These are phyloP conservation scores for Trissolcus japonicus DNA, from an alignment of 2,888 invertebrate genomes.

Conservation along the genomic window DNA sequence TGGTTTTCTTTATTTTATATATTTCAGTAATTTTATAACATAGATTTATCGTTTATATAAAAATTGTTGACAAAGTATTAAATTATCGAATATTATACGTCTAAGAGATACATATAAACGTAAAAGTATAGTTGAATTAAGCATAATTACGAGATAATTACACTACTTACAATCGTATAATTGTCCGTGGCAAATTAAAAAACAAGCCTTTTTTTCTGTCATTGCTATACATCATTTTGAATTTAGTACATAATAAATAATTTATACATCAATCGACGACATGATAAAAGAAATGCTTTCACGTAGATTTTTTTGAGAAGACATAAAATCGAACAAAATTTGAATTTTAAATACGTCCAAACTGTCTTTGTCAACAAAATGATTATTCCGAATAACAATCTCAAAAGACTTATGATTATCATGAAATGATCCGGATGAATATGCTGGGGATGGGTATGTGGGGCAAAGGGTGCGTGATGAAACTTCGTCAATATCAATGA, in stretches of 20 bases:
- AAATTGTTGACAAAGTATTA: slow-evolving; percentile 53
- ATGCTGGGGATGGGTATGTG: slow-evolving; percentile 7
- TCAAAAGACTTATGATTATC: slow-evolving; percentile 67
- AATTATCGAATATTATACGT: slow-evolving; percentile 51
- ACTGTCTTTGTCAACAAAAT: slow-evolving; percentile 61
- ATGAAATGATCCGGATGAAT: slow-evolving; percentile 60
- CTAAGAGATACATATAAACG: slow-evolving; percentile 47
- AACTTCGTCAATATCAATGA: slow-evolving; percentile 28
- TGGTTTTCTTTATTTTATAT: slow-evolving; percentile 47
- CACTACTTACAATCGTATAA: slow-evolving; percentile 33
- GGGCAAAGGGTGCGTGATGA: slow-evolving; percentile 14
- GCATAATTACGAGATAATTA: slow-evolving; percentile 46
- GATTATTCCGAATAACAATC: slow-evolving; percentile 60
- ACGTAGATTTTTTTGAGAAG: neutral
- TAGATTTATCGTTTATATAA: slow-evolving; percentile 50
- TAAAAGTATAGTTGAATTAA: slow-evolving; percentile 45
- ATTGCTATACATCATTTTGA: too few relatives aligned
- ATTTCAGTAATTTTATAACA: slow-evolving; percentile 45
- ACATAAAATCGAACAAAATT: neutral
- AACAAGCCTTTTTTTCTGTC: neutral
- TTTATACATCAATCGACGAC: neutral
- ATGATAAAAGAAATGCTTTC: neutral
- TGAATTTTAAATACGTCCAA: slow-evolving; percentile 18
- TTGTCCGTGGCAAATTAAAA: slow-evolving; percentile 29
- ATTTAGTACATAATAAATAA: neutral